These are phyloP conservation scores for Tetranychus truncatus DNA, from an alignment of 2,888 invertebrate species.

Conservation along the genomic window DNA sequence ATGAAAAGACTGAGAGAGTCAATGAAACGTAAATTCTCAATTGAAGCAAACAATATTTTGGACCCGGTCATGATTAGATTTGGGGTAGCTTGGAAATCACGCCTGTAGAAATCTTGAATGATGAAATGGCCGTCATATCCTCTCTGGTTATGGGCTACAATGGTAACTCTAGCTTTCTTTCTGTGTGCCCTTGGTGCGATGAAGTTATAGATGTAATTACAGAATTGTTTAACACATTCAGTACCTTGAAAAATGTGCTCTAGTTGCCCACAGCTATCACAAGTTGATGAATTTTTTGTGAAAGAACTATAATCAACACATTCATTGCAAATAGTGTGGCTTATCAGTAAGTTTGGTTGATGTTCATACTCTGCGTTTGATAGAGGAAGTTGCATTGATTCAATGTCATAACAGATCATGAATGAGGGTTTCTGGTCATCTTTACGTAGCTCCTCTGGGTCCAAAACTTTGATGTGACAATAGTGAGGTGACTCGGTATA, in stretches of 20 bases:
- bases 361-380: neutral
- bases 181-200: slow-evolving; percentile 25
- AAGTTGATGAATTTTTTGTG: neutral
- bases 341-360: neutral
- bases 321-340: neutral
- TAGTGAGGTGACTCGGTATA: neutral
- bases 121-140: slow-evolving; percentile 19
- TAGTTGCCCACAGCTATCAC: neutral
- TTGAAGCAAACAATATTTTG: slow-evolving; percentile 9
- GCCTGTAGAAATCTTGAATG: slow-evolving; percentile 14
- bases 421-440: neutral
- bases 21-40: slow-evolving; percentile 14
- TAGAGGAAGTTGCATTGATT: neutral
- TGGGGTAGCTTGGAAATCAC: neutral
- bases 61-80: slow-evolving; percentile 12
- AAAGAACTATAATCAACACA: neutral
- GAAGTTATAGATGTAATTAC: slow-evolving; percentile 37
- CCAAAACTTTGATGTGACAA: neutral
- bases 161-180: too few relatives aligned
- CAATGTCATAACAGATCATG: neutral
- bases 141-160: slow-evolving; percentile 16
- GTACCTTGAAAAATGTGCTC: neutral
- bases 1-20: slow-evolving; percentile 19
- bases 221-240: slow-evolving; percentile 12
- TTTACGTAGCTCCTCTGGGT: neutral